Conservation (phyloP, 2,888 invertebrate species). For the Plagodis pulveraria region DNA sequence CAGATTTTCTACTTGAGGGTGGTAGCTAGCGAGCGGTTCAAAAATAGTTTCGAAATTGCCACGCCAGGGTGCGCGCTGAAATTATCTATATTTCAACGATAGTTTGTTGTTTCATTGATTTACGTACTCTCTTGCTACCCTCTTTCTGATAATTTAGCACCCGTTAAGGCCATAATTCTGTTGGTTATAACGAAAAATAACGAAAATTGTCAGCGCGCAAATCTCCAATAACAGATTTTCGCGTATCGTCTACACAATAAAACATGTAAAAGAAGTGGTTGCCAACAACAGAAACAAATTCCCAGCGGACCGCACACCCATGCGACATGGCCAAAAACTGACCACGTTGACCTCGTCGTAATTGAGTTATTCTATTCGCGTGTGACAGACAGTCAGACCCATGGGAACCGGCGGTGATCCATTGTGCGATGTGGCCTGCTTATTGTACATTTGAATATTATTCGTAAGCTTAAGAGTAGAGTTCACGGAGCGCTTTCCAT, state of each 20-base stretch:
- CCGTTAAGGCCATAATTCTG: background rate
- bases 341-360: conserved; percentile 41
- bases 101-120: too few species aligned
- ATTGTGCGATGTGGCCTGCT: conserved; percentile 23
- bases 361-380: conserved; percentile 57
- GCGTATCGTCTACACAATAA: too few species aligned
- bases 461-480: conserved; percentile 21
- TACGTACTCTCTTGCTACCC: background rate
- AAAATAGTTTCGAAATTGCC: too few species aligned
- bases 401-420: conserved; percentile 52
- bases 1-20: too few species aligned
- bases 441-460: conserved; percentile 17
- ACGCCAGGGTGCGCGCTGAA: too few species aligned
- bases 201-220: too few species aligned
- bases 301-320: conserved; percentile 17
- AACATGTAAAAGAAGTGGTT: background rate
- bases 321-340: conserved; percentile 20
- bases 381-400: conserved; percentile 49
- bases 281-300: background rate
- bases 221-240: too few species aligned
- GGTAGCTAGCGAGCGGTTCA: too few species aligned
- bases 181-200: too few species aligned
- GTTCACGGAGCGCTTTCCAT: too few species aligned
- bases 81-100: too few species aligned
- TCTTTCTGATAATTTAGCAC: background rate